These are phyloP conservation scores for Cosmopolites sordidus DNA, from an alignment of 2,888 invertebrate species.

Conservation along the genomic window DNA sequence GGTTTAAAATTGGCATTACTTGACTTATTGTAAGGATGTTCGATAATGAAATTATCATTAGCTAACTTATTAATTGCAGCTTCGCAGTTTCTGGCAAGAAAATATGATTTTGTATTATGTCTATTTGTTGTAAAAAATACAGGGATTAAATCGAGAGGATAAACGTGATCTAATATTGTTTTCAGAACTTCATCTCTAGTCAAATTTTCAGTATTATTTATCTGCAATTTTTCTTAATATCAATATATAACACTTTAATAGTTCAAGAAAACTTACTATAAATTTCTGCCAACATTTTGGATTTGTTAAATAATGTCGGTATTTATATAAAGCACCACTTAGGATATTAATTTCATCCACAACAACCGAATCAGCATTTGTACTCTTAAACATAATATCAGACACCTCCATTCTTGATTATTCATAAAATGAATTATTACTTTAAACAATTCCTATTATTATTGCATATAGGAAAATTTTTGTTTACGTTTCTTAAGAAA, in stretches of 20 bases:
- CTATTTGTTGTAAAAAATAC: constrained; percentile 43
- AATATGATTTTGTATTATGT: constrained; percentile 43
- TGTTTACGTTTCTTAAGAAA: too few relatives aligned
- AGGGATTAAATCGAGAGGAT: constrained; percentile 52
- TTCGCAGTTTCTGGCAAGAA: constrained; percentile 51
- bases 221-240: constrained; percentile 22
- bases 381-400: not conserved
- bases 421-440: not conserved
- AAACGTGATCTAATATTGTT: constrained; percentile 47
- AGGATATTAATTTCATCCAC: constrained; percentile 27
- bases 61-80: constrained; percentile 51
- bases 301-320: constrained; percentile 29
- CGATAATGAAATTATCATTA: constrained; percentile 46
- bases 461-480: too few relatives aligned
- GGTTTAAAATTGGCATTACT: not conserved
- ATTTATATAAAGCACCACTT: constrained; percentile 32
- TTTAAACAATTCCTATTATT: too few relatives aligned
- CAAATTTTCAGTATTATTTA: constrained; percentile 38
- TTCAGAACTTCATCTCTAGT: constrained; percentile 42
- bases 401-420: too few relatives aligned
- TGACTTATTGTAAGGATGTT: constrained; percentile 31
- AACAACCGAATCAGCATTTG: constrained; percentile 15
- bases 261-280: constrained; percentile 31
- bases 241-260: not conserved
- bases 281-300: constrained; percentile 38